Percentiles rank a stretch among this genome's conserved stretches.
Conservation (phyloP, 1,140 invertebrate species). For the Cyphomyrmex costatus region DNA sequence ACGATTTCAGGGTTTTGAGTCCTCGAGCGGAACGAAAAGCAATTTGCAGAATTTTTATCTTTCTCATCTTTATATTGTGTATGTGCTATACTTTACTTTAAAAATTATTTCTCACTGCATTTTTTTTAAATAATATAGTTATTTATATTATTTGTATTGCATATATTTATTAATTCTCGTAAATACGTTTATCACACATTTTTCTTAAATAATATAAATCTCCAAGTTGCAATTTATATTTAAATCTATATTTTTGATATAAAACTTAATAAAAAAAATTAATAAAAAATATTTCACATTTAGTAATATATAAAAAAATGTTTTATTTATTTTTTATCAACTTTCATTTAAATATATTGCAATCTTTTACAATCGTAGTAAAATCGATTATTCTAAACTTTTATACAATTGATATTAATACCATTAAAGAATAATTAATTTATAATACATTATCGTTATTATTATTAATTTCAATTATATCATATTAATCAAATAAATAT, state of each 20-base stretch:
- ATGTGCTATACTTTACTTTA: background rate
- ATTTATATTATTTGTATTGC: background rate
- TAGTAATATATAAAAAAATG: background rate
- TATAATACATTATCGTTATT: background rate
- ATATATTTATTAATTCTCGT: background rate
- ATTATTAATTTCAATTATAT: too few species aligned
- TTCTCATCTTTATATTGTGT: slow-evolving; percentile 17
- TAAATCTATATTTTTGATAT: background rate
- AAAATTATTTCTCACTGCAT: background rate
- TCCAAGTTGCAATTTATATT: background rate
- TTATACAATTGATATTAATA: background rate
- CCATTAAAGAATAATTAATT: background rate
- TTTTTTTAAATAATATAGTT: background rate
- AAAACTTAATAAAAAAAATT: slow-evolving; percentile 11
- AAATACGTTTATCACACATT: background rate
- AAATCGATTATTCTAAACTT: background rate
- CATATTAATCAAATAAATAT: background rate
- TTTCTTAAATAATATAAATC: slow-evolving; percentile 21
- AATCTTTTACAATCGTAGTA: background rate
- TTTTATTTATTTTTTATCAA: background rate
- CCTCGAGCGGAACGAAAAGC: slow-evolving; percentile 42
- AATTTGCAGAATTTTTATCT: slow-evolving; percentile 5
- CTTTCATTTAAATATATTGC: background rate
- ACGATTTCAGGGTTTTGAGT: slow-evolving; percentile 47
- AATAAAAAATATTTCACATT: background rate